These are phyloP conservation scores for Malurus alboscapulatus DNA, from an alignment of 2,113 vertebrate genomes.

Conservation along the genomic window DNA sequence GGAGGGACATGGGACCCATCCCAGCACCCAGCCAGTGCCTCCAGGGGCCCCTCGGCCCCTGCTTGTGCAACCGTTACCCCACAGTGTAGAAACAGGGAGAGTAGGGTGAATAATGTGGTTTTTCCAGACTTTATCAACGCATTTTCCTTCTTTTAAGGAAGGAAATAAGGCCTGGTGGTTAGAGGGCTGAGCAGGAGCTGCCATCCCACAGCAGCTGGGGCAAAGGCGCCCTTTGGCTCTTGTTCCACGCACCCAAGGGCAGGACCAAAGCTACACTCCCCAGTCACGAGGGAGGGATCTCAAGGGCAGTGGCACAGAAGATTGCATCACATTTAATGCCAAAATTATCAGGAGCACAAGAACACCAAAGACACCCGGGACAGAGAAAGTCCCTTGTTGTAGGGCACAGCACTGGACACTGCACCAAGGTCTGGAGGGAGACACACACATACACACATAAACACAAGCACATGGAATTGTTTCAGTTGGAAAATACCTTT, in stretches of 20 bases:
- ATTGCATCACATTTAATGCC: not conserved
- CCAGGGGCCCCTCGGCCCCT: not conserved
- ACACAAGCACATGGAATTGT: not conserved
- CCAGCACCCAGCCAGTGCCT: not conserved
- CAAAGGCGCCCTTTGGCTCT: not conserved
- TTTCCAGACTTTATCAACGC: not conserved
- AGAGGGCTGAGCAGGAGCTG: not conserved
- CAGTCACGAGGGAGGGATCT: not conserved
- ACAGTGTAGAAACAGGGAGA: not conserved
- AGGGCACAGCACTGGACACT: accelerated
- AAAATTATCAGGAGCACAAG: not conserved
- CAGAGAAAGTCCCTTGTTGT: not conserved
- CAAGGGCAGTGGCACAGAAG: not conserved
- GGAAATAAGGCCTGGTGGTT: not conserved
- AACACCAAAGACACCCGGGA: not conserved
- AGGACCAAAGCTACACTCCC: accelerated
- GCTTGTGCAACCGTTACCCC: not conserved
- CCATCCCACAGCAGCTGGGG: accelerated
- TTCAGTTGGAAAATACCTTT: not conserved
- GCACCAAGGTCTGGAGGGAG: accelerated
- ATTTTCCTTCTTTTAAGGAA: not conserved
- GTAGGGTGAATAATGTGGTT: not conserved
- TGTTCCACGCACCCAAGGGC: accelerated
- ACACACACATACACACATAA: not conserved
- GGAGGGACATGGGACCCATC: not conserved